phyloP scores from a whole-genome alignment of 2,797 vertebrate genomes.

The Hozukius guyotensis region DNA sequence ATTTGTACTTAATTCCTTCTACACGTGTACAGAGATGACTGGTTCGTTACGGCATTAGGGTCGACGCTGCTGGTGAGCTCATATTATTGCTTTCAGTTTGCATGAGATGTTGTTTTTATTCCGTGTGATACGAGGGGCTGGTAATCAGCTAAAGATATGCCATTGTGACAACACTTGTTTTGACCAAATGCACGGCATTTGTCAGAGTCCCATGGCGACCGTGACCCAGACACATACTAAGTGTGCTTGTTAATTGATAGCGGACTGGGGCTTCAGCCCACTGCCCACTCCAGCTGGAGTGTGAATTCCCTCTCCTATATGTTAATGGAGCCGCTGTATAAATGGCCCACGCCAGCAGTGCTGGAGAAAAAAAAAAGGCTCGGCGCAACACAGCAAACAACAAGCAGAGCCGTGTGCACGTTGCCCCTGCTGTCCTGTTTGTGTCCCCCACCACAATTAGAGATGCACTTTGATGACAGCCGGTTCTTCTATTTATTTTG shows the following conservation, averaged over 20 bases:
- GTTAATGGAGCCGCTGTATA: conserved; percentile 74
- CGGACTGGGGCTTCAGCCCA: conserved; percentile 68
- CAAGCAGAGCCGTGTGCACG: conserved; percentile 32
- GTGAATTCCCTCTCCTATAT: conserved; percentile 78
- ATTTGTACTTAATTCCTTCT: conserved; percentile 65
- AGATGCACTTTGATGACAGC: conserved; percentile 77
- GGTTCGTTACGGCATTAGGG: conserved; percentile 21
- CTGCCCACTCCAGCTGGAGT: conserved; percentile 76
- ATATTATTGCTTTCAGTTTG: conserved; percentile 28
- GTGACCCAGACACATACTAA: conserved; percentile 75
- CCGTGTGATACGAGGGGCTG: neutral
- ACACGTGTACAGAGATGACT: conserved; percentile 38
- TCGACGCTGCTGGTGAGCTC: conserved; percentile 2
- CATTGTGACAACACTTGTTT: conserved; percentile 48
- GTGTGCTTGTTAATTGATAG: conserved; percentile 81
- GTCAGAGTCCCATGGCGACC: conserved; percentile 54
- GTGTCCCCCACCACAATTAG: conserved; percentile 65
- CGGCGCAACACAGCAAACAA: conserved; percentile 12
- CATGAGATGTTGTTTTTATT: neutral
- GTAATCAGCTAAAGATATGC: conserved; percentile 22
- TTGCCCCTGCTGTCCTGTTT: conserved; percentile 65
- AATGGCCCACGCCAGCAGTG: conserved; percentile 40
- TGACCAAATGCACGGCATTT: conserved; percentile 46
- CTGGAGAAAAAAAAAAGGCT: conserved; percentile 59
- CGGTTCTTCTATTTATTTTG: conserved; percentile 27